phyloP scores from a whole-genome alignment of 2,113 vertebrate species.

The Sander vitreus region DNA sequence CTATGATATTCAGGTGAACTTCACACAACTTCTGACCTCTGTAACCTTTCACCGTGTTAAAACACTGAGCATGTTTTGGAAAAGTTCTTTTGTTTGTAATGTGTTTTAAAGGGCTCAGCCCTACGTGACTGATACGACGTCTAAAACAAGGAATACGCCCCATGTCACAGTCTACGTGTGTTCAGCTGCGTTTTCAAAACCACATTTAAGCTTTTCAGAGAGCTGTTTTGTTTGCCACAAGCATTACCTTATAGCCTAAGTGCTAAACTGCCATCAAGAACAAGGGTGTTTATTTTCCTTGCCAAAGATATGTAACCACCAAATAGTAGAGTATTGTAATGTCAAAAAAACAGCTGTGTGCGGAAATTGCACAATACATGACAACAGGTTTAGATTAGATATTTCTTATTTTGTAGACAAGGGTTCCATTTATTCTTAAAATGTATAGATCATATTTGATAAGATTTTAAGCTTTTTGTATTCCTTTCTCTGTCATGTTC shows the following conservation, averaged over 20 bases:
- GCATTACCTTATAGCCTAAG: conserved; percentile 12
- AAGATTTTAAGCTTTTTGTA: not conserved
- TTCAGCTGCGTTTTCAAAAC: conserved; percentile 72
- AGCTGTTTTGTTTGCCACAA: conserved; percentile 64
- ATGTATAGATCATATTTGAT: not conserved
- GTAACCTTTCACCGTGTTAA: conserved; percentile 38
- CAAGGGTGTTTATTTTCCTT: conserved; percentile 48
- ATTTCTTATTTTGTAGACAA: not conserved
- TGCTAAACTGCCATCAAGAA: conserved; percentile 57
- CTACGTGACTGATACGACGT: conserved; percentile 62
- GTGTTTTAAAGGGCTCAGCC: conserved; percentile 1
- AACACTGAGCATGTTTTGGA: conserved; percentile 16
- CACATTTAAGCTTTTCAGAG: conserved; percentile 63
- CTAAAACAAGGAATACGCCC: conserved; percentile 69
- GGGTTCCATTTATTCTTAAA: not conserved
- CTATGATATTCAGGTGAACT: conserved; percentile 35
- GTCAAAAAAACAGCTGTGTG: conserved; percentile 12
- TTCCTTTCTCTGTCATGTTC: not conserved
- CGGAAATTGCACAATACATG: not conserved
- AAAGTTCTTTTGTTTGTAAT: conserved; percentile 35
- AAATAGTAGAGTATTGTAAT: conserved; percentile 1
- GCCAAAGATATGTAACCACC: conserved; percentile 29
- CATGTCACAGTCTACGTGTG: conserved; percentile 59
- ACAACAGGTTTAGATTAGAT: not conserved
- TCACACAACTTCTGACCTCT: conserved; percentile 33